phyloP scores from a whole-genome alignment of 2,797 vertebrate species.

The Chromobotia macracanthus region DNA sequence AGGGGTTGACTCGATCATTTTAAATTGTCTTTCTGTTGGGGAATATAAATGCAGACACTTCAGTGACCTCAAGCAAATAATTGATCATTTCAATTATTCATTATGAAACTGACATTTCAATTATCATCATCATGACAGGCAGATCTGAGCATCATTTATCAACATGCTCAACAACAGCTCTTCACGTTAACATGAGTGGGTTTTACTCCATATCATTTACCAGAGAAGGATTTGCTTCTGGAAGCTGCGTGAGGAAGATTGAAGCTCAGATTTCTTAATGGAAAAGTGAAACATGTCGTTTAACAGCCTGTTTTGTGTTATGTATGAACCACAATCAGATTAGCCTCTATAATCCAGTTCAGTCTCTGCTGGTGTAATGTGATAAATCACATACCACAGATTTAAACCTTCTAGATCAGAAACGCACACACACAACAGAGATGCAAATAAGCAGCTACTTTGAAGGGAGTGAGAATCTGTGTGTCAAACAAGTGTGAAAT shows the following conservation, averaged over 20 bases:
- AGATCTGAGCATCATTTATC: constrained; percentile 36
- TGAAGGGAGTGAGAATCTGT: constrained; percentile 11
- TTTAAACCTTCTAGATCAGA: not conserved
- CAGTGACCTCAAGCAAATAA: constrained; percentile 56
- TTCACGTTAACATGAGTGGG: constrained; percentile 5
- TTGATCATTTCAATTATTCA: constrained; percentile 60
- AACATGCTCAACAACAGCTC: constrained; percentile 30
- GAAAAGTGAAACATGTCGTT: not conserved
- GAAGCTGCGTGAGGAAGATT: not conserved
- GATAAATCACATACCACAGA: not conserved
- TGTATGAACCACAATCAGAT: not conserved
- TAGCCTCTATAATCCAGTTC: not conserved
- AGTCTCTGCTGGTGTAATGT: not conserved
- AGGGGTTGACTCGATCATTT: too few species aligned
- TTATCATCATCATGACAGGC: constrained; percentile 36
- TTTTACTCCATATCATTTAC: not conserved
- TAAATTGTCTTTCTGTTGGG: too few species aligned
- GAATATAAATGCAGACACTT: constrained; percentile 43
- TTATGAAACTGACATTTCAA: constrained; percentile 49
- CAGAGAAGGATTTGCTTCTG: not conserved
- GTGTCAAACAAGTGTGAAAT: constrained; percentile 11
- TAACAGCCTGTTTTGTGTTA: not conserved
- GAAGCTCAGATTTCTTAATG: not conserved
- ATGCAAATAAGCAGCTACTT: not conserved
- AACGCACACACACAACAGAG: not conserved